Base-by-base conservation (phyloP, 2,113 vertebrate species). In the Regulus satrapa region DNA sequence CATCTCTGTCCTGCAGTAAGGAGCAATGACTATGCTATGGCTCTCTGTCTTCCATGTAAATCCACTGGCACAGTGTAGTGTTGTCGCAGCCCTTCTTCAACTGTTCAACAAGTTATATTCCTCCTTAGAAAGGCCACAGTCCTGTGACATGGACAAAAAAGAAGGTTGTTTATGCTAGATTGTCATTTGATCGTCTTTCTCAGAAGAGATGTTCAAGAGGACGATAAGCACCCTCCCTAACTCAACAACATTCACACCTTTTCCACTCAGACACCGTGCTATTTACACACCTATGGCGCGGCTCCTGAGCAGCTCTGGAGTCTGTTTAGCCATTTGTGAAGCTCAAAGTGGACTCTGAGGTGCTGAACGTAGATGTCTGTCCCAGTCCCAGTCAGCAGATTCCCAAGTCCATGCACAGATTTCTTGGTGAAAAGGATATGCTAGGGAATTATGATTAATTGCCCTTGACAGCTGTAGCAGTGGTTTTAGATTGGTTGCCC, bases 371-470 rank as follows among this genome's bases (percentile, higher is more conserved):
- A 55, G 75, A 31, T 23, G 56, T 25, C 54, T 77, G 51, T 19
- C 72, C 26, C 66, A 85, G 52, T 55, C 32, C 32, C 55, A 31
- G 18, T 5, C 26, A 21, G 12, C 1, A 3, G 34, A 45, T 80
- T 68, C 46, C 23, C 20, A 41, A 26, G 34, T 24, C 36, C 1
- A 0, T 0, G 0, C 52, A 19, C 23, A 78, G 23, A 62, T 34
- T 67, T 28, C 52, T 59, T 24, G 36, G 55, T 77, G 51, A 46
- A 85, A 77, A 49, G 25, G 9, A 1, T 49, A 6, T 46, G 6
- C 34, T 26, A 52, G 18, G 26, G 68, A 84, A n/a, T 59, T 86
- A 20, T 12, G 15, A 7, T 59, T 31, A 61, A 17, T 4, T 72
- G 64, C 23, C 36, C 14, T 52, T 40, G 40, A 78, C 61, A 91